Evolutionary conservation across 2,888 invertebrate genomes (phyloP), one percentile per base, ranked within the genome.

Genomic region (Plemyria rubiginata): DNA sequence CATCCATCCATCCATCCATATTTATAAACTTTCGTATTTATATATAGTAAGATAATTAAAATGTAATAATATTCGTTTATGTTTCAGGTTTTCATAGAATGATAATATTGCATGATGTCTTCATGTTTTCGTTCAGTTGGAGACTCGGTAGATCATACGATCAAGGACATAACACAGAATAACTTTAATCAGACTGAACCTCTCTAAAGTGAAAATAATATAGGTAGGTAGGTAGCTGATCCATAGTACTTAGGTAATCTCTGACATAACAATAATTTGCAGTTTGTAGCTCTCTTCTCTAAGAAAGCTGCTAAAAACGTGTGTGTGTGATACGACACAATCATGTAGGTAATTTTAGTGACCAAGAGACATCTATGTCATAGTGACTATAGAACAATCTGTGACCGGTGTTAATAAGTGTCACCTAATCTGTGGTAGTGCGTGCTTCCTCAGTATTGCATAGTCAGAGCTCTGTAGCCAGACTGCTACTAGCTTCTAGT

Each of bases 241-340:
- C n/a, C n/a, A n/a, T n/a, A n/a, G n/a, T n/a, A n/a, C n/a, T n/a
- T n/a, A n/a, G n/a, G n/a, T n/a, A n/a, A 51, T 28, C 45, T 62
- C 36, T 58, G 54, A 59, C 46, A 50, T 58, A 58, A 63, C 54
- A 40, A 22, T 22, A 22, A 22, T 59, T 46, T 46, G 40, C 50
- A 63, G 54, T 58, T 63, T 63, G 50, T 58, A 51, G 54, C 54
- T 45, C 54, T 54, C 51, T 62, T 67, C 16, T 49, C 60, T 60
- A 57, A 64, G 67, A 67, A 65, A 67, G 65, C 57, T 62, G 65
- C 57, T 51, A 54, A 58, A 60, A 48, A 16, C 56, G 58, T 54
- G 54, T 38, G 54, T 38, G 50, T 54, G 54, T 54, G 50, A 57
- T 49, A 45, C 50, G 54, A 50, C 40, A 51, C 51, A 51, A n/a